Evolutionary conservation across 2,888 invertebrate species (phyloP), one percentile per base, ranked within the genome.

Genomic region (Habroteleia sp.): DNA sequence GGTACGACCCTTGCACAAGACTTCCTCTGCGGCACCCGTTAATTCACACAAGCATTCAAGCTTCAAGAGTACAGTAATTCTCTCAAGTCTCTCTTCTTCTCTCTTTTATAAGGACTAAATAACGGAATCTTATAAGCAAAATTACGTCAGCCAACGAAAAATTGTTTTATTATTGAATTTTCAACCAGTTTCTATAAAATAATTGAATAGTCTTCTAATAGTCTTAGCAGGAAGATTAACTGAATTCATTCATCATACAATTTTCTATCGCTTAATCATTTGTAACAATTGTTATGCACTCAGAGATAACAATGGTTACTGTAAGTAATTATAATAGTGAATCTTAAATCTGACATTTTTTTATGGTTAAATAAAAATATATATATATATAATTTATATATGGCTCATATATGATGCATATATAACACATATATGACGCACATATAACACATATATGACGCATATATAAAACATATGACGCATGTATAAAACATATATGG

Each of bases 21-120:
- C 31, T 63, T 63, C 41, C 63, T 41, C 42, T 11, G 50, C 14
- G 8, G 50, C 63, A 11, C 25, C 50, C 42, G 50, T 41, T 50
- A 63, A 63, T 63, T 63, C 33, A 42, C 41, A 33, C 50, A 52
- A 63, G 48, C 63, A 42, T 63, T 63, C 50, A 63, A 63, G 50
- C 42, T 50, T 33, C 20, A n/a, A 63, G 42, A 39, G 31, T 41
- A 3, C 39, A 16, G 41, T 62, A 65, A 52, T 65, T 65, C 44
- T n/a, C 29, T 8, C 29, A n/a, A n/a, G n/a, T 29, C 50, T 16
- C 29, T 23, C 50, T 1, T 41, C 16, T 8, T 44, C 25, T 25
- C 6, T 25, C 10, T 8, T 33, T 37, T 63, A 41, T 52, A 50
- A 62, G 31, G 29, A 62, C 48, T 48, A 10, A 25, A 25, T 23